Evolutionary conservation across 2,888 invertebrate genomes (phyloP), one percentile per base, ranked within the genome.

Genomic region (Pristionchus arcanus): DNA sequence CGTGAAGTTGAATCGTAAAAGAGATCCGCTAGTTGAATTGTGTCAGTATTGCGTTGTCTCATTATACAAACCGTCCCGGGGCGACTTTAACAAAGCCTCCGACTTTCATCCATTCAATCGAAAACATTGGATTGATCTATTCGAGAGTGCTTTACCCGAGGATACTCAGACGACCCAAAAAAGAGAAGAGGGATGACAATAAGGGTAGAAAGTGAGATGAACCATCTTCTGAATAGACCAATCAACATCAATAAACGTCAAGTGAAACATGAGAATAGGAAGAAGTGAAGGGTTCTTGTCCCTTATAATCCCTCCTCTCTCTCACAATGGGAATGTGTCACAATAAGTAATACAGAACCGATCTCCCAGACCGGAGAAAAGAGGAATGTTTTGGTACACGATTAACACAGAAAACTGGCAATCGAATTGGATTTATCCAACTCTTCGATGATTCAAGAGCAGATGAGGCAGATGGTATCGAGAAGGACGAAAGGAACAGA

Each of bases 21-120:
- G 81, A 81, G 81, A 81, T 81, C 81, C 81, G 81, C 81, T 81
- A n/a, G 49, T 81, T 81, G n/a, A 81, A 81, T 81, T 53, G 81
- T 81, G 81, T 81, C 81, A 81, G 81, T 81, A 81, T 81, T 81
- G 81, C 81, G 81, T 53, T 81, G 81, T 81, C 81, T 81, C 81
- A 81, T 81, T 81, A 81, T 81, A 81, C 81, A 53, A 81, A 81
- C 15, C 53, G 49, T 81, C 81, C 53, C 81, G 42, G 49, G 81
- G 81, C 25, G 81, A 81, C 5, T 49, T 53, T n/a, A 81, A 81
- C 81, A 77, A 77, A 15, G 42, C 74, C 74, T 81, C 53, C 25
- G 28, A 81, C 49, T 53, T 34, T 42, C n/a, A 15, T 28, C 49
- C 81, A 49, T 81, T 81, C 81, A 53, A 53, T 81, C 28, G 81